Evolutionary conservation across 2,113 vertebrate genomes (phyloP).

Genomic region (Vulpes lagopus): DNA sequence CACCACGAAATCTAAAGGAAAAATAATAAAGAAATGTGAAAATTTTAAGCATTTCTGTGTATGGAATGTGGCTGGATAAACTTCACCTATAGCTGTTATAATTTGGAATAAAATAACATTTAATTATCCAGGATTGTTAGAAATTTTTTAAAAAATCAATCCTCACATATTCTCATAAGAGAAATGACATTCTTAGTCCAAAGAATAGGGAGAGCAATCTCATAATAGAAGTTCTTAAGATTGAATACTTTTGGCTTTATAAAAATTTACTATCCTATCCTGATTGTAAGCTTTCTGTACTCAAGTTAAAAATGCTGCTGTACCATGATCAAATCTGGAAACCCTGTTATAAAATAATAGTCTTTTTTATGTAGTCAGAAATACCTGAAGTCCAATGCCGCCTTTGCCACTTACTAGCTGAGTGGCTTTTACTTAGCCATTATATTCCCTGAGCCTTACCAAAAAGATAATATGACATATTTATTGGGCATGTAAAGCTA

Average conservation of each 20-base stretch:
- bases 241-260: not conserved
- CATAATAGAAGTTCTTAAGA: conserved; percentile 23
- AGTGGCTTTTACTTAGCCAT: not conserved
- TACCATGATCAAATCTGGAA: not conserved
- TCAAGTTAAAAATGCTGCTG: not conserved
- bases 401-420: not conserved
- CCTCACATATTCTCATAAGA: not conserved
- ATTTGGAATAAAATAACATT: not conserved
- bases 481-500: not conserved
- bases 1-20: conserved; percentile 85
- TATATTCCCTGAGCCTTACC: not conserved
- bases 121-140: conserved; percentile 81
- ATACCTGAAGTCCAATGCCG: not conserved
- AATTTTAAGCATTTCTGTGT: not conserved
- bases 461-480: not conserved
- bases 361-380: not conserved
- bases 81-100: not conserved
- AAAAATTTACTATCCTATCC: conserved; percentile 4
- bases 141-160: not conserved
- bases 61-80: not conserved
- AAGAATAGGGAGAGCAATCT: not conserved
- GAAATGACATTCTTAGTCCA: conserved; percentile 19
- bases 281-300: conserved; percentile 31
- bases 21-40: conserved; percentile 55
- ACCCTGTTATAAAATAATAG: not conserved